These are phyloP conservation scores for Hylaea fasciaria DNA, from an alignment of 2,888 invertebrate genomes.

Conservation along the genomic window DNA sequence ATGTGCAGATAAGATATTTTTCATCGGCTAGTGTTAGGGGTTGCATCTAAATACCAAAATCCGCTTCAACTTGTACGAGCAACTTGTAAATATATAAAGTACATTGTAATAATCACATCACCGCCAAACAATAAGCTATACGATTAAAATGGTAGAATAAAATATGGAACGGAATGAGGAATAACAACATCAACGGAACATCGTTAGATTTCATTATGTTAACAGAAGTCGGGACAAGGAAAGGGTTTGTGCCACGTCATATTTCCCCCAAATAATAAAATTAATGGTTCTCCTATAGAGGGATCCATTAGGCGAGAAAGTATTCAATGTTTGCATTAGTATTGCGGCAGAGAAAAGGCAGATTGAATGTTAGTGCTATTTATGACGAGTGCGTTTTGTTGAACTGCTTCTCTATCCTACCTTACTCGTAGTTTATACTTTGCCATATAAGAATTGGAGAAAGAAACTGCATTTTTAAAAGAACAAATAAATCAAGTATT, in stretches of 20 bases:
- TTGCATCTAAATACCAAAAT: too few relatives aligned
- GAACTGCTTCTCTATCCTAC: too few relatives aligned
- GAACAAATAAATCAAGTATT: too few relatives aligned
- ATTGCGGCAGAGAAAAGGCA: conserved; percentile 10
- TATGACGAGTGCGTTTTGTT: conserved; percentile 5
- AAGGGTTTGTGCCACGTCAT: conserved; percentile 66
- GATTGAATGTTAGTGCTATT: conserved; percentile 12
- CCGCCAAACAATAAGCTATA: conserved; percentile 6
- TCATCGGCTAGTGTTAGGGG: too few relatives aligned
- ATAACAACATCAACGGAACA: conserved; percentile 54
- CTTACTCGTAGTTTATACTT: too few relatives aligned
- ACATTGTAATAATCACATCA: conserved; percentile 1
- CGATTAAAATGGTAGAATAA: conserved; percentile 11
- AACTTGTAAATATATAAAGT: neutral
- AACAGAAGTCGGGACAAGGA: conserved; percentile 53
- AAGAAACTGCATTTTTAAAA: too few relatives aligned
- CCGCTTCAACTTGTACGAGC: neutral
- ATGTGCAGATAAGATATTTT: too few relatives aligned
- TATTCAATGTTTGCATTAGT: conserved; percentile 44
- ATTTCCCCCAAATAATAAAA: conserved; percentile 68
- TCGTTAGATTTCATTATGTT: conserved; percentile 67
- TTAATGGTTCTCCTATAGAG: conserved; percentile 66
- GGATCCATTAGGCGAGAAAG: conserved; percentile 62
- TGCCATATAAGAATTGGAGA: too few relatives aligned
- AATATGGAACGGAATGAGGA: conserved; percentile 33